Evolutionary conservation across 92 coral and sea anemone genomes (phyloP), one percentile per base, ranked within the genome.

Genomic region (Porites lobata): DNA sequence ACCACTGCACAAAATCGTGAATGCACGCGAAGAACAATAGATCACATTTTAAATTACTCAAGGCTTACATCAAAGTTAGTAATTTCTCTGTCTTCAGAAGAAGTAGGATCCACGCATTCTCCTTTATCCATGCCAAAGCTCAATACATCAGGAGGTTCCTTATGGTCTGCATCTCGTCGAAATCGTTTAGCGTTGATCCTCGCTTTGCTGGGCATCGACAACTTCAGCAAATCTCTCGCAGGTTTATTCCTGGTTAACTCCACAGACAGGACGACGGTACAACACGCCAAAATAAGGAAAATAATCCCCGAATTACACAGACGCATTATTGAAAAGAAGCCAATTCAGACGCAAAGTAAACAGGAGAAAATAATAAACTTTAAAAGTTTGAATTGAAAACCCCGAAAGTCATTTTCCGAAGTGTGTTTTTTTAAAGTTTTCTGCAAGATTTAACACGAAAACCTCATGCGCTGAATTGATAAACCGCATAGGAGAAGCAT

Each of bases 391-490:
- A 38, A 38, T 0, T 38, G 47, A 38, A 4, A 38, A 38, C 47
- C 47, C 47, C 47, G 6, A 38, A 51, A 73, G 20, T 22, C 86
- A 56, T 69, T 0, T 56, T 56, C 13, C 10, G 64, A 65, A 47
- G 21, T 61, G 13, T 10, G 17, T 10, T 9, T 11, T 54, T 54
- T 13, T 38, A 3, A 38, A 13, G 24, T 19, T 78, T 80, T 50
- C 84, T 65, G 65, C 84, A 65, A 80, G 75, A 80, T 15, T 66
- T 20, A 80, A 80, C 84, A 6, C 51, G 74, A 64, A 66, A 3
- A 5, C 3, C 1, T 24, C 84, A 66, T 80, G 75, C 84, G 75
- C 29, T 7, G 4, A 4, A 47, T 14, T 4, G 11, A n/a, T 1
- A 10, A 61, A 17, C 82, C 82, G 82, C 82, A 62, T 19, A 0